Conservation (phyloP, 1,140 invertebrate species). For the Macrostomum lignano region DNA sequence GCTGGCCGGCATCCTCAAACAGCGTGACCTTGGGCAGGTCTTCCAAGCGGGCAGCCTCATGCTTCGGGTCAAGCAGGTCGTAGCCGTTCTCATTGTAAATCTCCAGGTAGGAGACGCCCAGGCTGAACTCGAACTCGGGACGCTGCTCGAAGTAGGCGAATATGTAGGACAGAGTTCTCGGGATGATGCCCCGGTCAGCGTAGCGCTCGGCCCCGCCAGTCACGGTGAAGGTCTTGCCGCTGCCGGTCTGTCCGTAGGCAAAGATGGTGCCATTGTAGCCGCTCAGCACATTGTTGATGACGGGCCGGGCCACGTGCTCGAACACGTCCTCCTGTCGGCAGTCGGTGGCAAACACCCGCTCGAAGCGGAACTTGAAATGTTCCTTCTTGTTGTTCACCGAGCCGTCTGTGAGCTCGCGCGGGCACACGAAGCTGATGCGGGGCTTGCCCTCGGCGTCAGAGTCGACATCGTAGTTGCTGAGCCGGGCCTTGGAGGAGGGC, state of each 20-base stretch:
- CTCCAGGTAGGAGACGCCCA: constrained; percentile 26
- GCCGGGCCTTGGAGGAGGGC: no score
- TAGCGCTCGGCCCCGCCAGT: constrained; percentile 26
- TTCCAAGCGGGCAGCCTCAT: constrained; percentile 30
- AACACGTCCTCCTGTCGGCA: constrained; percentile 25
- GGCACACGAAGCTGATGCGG: no score
- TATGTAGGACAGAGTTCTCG: constrained; percentile 25
- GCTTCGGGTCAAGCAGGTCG: constrained; percentile 34
- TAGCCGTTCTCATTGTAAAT: constrained; percentile 33
- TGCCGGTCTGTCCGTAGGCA: constrained; percentile 30
- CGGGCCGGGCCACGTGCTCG: constrained; percentile 20
- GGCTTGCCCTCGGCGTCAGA: no score
- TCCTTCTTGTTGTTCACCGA: constrained; percentile 27
- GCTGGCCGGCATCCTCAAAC: constrained; percentile 34
- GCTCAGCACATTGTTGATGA: constrained; percentile 23
- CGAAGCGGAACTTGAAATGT: constrained; percentile 25
- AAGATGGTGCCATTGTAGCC: constrained; percentile 29
- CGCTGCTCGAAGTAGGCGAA: constrained; percentile 23
- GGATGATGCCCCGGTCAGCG: constrained; percentile 25
- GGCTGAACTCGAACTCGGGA: constrained; percentile 15
- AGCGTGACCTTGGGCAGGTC: constrained; percentile 34
- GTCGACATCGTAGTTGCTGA: no score
- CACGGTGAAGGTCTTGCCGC: constrained; percentile 30
- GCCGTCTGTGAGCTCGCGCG: no score
- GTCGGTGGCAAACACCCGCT: constrained; percentile 21